phyloP scores from a whole-genome alignment of 2,113 vertebrate species.

The Pelobates fuscus region DNA sequence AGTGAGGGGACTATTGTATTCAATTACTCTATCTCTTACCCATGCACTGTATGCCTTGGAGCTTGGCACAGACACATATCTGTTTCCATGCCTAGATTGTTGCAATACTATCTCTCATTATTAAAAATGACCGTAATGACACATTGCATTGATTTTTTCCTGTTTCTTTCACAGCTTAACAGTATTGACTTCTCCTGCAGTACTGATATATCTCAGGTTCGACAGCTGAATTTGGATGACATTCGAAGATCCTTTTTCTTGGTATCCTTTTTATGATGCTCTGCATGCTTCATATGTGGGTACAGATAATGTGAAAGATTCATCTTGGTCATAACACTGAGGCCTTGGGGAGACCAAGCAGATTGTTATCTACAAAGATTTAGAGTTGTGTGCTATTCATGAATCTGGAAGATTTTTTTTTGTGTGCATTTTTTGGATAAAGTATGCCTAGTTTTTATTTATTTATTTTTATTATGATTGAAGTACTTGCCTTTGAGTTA shows the following conservation, averaged over 20 bases:
- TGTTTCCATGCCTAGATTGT: constrained; percentile 4
- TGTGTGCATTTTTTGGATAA: not conserved
- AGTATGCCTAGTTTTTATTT: not conserved
- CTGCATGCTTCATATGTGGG: constrained; percentile 15
- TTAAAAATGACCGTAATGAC: constrained; percentile 33
- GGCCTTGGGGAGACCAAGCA: not conserved
- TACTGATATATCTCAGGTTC: constrained; percentile 78
- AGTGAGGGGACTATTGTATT: too few species aligned
- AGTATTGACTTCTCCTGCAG: constrained; percentile 78
- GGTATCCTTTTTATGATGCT: constrained; percentile 78
- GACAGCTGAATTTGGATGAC: constrained; percentile 84
- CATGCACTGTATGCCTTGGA: not conserved
- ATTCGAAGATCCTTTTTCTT: constrained; percentile 91
- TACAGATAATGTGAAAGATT: constrained; percentile 9
- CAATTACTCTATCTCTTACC: too few species aligned
- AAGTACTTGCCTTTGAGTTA: too few species aligned
- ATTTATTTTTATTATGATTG: not conserved
- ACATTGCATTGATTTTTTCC: constrained; percentile 43
- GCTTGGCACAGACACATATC: constrained; percentile 6
- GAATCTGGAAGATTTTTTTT: not conserved
- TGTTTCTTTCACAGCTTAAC: constrained; percentile 71
- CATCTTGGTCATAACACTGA: not conserved
- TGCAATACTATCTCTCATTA: constrained; percentile 27
- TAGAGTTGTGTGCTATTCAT: not conserved
- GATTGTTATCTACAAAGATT: not conserved